These are phyloP conservation scores for Calypte anna DNA, from an alignment of 2,113 vertebrate species.

Conservation along the genomic window DNA sequence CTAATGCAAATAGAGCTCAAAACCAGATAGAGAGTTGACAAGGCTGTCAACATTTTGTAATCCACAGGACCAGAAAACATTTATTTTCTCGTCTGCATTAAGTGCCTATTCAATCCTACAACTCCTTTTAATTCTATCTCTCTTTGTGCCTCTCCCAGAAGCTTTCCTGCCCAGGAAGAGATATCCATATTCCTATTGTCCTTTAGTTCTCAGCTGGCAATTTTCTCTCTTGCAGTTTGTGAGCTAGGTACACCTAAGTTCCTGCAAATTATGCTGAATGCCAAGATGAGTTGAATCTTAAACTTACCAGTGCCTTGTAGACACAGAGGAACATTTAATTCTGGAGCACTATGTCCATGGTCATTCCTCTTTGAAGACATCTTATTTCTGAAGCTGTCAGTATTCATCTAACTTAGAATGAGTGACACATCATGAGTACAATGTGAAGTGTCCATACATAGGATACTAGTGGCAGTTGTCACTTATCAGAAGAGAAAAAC, in stretches of 20 bases:
- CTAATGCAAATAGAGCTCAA: neutral
- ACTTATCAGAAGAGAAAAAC: neutral
- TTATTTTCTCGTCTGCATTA: neutral
- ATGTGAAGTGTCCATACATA: neutral
- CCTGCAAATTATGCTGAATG: neutral
- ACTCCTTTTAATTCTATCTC: neutral
- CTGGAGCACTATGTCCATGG: neutral
- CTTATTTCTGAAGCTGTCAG: neutral
- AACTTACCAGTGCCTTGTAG: neutral
- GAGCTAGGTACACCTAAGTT: neutral
- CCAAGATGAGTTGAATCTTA: neutral
- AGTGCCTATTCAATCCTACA: neutral
- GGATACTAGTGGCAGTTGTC: neutral
- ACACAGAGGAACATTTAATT: neutral
- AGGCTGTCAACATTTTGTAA: neutral
- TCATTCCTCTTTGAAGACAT: neutral
- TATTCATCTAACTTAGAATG: neutral
- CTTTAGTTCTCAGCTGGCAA: neutral
- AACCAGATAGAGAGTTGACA: neutral
- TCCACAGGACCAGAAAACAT: neutral
- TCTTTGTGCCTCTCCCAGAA: neutral
- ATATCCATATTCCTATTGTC: neutral
- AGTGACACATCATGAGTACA: neutral
- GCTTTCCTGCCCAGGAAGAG: neutral
- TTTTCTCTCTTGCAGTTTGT: neutral